Evolutionary conservation across 2,888 invertebrate species (phyloP).

Genomic region (Alloplasta piceator): DNA sequence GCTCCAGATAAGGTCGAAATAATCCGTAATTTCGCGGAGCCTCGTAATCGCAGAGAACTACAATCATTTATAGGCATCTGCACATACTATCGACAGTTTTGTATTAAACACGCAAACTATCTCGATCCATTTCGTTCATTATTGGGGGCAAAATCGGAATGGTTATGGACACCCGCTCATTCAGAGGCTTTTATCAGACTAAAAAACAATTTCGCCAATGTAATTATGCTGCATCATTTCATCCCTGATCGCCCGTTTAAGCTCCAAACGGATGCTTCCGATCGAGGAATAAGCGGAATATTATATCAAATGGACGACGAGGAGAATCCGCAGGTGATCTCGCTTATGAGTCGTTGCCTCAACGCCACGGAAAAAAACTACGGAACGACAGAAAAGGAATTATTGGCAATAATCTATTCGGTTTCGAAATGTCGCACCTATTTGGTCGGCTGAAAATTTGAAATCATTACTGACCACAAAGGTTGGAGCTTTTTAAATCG

Average conservation of each 20-base stretch:
- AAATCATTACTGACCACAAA: too few species aligned
- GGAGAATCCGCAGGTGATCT: too few species aligned
- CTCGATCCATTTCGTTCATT: slow-evolving; percentile 52
- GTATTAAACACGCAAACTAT: slow-evolving; percentile 18
- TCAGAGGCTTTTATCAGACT: slow-evolving; percentile 48
- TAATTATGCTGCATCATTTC: slow-evolving; percentile 49
- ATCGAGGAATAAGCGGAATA: slow-evolving; percentile 62
- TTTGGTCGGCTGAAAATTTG: too few species aligned
- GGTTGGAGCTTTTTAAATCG: slow-evolving; percentile 69
- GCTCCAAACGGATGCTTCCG: too few species aligned
- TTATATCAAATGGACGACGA: slow-evolving; percentile 54
- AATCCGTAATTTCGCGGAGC: slow-evolving; percentile 67
- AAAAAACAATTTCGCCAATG: slow-evolving; percentile 57
- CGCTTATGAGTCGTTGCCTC: too few species aligned
- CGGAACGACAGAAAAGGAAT: too few species aligned
- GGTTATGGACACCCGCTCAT: slow-evolving; percentile 58
- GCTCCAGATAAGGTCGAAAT: slow-evolving; percentile 59
- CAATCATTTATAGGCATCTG: slow-evolving; percentile 60
- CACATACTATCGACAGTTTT: slow-evolving; percentile 52
- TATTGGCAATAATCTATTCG: slow-evolving; percentile 51
- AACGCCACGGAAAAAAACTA: too few species aligned
- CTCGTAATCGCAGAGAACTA: slow-evolving; percentile 67
- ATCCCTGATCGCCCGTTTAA: too few species aligned
- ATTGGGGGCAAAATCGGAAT: slow-evolving; percentile 36
- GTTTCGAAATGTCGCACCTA: slow-evolving; percentile 63